These are phyloP conservation scores for Onchidella celtica DNA, from an alignment of 2,888 invertebrate species.

Conservation along the genomic window DNA sequence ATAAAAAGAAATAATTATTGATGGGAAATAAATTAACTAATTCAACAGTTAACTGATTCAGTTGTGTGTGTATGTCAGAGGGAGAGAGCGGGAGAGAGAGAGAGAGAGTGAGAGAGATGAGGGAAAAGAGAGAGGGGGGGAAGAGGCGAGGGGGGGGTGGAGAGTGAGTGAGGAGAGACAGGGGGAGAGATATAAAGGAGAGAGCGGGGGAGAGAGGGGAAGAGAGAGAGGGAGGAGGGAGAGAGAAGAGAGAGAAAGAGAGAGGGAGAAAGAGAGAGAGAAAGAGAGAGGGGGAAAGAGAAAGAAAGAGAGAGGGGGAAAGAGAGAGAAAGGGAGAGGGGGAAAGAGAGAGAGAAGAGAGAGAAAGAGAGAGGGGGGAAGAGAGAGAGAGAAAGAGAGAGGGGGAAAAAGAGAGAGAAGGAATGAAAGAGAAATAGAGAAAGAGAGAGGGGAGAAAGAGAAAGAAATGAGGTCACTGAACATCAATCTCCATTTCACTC, in stretches of 20 bases:
- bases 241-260: not conserved
- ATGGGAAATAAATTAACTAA: too few relatives aligned
- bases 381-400: not conserved
- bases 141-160: not conserved
- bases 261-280: not conserved
- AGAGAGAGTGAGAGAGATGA: not conserved
- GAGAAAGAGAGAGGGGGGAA: not conserved
- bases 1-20: too few relatives aligned
- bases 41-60: too few relatives aligned
- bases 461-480: not conserved
- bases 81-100: constrained; percentile 4
- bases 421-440: not conserved
- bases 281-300: not conserved
- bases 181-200: not conserved
- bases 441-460: not conserved
- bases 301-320: not conserved
- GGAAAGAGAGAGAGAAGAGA: not conserved
- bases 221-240: too few relatives aligned
- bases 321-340: not conserved
- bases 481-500: not conserved
- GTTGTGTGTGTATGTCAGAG: too few relatives aligned
- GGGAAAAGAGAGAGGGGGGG: not conserved
- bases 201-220: not conserved
- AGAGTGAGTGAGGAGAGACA: too few relatives aligned
- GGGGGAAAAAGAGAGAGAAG: too few relatives aligned